Evolutionary conservation across 2,888 invertebrate genomes (phyloP), one percentile per base, ranked within the genome.

Genomic region (Scaptomyza parva): DNA sequence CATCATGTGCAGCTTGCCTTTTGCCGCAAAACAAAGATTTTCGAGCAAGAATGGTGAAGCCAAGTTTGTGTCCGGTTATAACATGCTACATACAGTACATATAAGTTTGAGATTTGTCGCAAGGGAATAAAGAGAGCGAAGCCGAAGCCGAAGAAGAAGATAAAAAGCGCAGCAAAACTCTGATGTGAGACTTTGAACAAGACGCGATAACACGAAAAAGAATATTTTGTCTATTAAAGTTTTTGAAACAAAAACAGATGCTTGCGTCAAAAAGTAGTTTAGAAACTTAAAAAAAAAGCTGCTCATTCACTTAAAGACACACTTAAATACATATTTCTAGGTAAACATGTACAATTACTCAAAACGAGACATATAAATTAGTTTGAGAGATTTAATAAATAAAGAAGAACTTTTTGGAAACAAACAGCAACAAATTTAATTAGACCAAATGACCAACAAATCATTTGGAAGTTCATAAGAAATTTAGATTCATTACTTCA

Each of bases 391-490:
- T 30, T 18, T 18, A 54, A 54, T 41, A 37, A 54, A 64, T 64
- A 9, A 45, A 20, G 22, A 17, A 17, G 12, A 59, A 37, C 17
- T 14, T 26, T 12, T 4, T 2, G 14, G 20, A 12, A 18, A 24
- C 8, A 14, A 24, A 26, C 14, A 48, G 9, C 4, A 11, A 20
- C 24, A 54, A 44, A 55, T 43, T 55, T 55, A 73, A 73, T 73
- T 73, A 70, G 41, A 5, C 6, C 50, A 51, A 51, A 75, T 52
- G 48, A 41, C 20, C 35, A 53, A 73, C 65, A 73, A 75, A 73
- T 75, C 76, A 70, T 66, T 65, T 9, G 37, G 55, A 75, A 58
- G 64, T 74, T 53, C 70, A 70, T 55, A 39, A 52, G 41, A 48
- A 55, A 28, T 39, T 18, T 41, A 2, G n/a, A 33, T n/a, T 43